Base-by-base conservation (phyloP, 2,113 vertebrate genomes). In the Penelope pileata region DNA sequence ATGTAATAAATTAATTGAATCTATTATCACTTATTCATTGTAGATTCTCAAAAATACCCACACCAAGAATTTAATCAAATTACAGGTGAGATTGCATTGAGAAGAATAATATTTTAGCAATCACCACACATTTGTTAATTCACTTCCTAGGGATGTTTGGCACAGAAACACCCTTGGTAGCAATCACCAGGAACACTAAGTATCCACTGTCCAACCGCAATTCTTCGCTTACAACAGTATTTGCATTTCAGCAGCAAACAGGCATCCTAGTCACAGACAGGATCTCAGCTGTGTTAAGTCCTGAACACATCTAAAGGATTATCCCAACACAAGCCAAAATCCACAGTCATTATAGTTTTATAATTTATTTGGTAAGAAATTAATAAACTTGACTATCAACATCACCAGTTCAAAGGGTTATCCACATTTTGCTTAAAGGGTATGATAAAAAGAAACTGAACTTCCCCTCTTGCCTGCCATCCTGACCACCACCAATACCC, bases 1-100 rank as follows among this genome's bases (percentile, higher is more conserved):
- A 94, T 83, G 77, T 91, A 97, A 81, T 96, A 90, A 74, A 77
- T 85, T 75, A 95, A 79, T 86, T 93, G 85, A 87, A 76, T 78
- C 70, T 69, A 51, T 91, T 90, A 94, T 83, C 69, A 67, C 53
- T 95, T 83, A 64, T 12, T 56, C 59, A 27, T 10, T 60, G 60
- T 73, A 38, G 48, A 79, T 62, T 50, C 18, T 42, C 56, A 82
- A 8, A 83, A 79, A 48, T 59, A 67, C 68, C 72, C 73, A 34
- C 42, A 83, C 17, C 32, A 51, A 86, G 83, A 88, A 45, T 6
- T 4, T 53, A 19, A 59, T 10, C 47, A 76, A 85, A 38, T 47
- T 59, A 66, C 36, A 80, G 27, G 68, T 7, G 40, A 84, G 63
- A 76, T 11, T 66, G 58, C 58, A 76, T 10, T 34, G 18, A 87